Evolutionary conservation across 1,140 invertebrate genomes (phyloP).

Genomic region (Latrodectus geometricus): DNA sequence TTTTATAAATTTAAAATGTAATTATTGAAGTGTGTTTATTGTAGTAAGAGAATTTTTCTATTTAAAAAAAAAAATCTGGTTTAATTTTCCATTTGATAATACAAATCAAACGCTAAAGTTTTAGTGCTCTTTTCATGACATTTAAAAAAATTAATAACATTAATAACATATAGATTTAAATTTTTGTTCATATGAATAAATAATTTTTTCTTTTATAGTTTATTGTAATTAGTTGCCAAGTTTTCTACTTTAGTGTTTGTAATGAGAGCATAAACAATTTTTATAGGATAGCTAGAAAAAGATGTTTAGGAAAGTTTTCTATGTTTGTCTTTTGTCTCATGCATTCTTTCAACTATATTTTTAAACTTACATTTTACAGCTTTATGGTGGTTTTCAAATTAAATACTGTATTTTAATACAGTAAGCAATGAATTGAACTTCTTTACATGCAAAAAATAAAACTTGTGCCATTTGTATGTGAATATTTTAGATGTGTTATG

Average conservation of each 20-base stretch:
- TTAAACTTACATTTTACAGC: conserved; percentile 50
- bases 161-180: neutral
- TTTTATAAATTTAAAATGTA: too few relatives aligned
- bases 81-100: neutral
- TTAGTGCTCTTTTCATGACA: neutral
- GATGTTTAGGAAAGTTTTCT: conserved; percentile 38
- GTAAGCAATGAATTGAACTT: neutral
- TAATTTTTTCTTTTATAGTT: neutral
- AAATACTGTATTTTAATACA: conserved; percentile 18
- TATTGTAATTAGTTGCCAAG: neutral
- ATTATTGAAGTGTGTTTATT: too few relatives aligned
- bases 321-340: conserved; percentile 25
- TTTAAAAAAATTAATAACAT: neutral
- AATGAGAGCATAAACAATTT: neutral
- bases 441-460: neutral
- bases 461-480: conserved; percentile 49
- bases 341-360: conserved; percentile 36
- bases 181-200: neutral
- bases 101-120: neutral
- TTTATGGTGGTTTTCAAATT: conserved; percentile 51
- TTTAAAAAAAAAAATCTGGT: too few relatives aligned
- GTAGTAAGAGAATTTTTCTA: too few relatives aligned
- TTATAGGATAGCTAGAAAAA: neutral
- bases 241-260: neutral
- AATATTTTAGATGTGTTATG: conserved; percentile 24